Percentiles rank a stretch among this genome's conserved stretches.
phyloP scores from a whole-genome alignment of 2,797 vertebrate species.

The Halcyon leucocephala region DNA sequence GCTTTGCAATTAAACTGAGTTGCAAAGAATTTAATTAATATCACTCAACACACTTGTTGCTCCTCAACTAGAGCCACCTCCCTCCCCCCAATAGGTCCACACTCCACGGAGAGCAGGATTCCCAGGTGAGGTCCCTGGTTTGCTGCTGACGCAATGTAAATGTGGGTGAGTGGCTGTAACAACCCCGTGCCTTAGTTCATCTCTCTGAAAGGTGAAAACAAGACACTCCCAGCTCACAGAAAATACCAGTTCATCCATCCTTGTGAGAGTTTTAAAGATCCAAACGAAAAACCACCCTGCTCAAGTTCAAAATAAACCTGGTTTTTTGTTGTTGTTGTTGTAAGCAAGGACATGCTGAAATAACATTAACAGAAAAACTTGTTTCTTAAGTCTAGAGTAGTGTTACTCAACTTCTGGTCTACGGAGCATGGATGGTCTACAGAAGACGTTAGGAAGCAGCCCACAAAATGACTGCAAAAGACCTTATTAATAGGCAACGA shows the following conservation, averaged over 20 bases:
- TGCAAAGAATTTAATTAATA: neutral
- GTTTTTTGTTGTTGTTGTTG: neutral
- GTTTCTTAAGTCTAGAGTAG: constrained; percentile 22
- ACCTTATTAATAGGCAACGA: neutral
- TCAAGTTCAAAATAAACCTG: neutral
- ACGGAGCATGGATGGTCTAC: neutral
- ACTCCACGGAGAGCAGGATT: neutral
- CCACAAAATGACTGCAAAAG: constrained; percentile 6
- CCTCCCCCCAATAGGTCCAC: accelerated
- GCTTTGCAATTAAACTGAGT: neutral
- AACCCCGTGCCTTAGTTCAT: neutral
- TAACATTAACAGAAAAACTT: constrained; percentile 1
- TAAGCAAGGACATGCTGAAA: neutral
- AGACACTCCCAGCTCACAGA: neutral
- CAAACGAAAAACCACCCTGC: neutral
- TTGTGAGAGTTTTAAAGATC: neutral
- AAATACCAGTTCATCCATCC: neutral
- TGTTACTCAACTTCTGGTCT: constrained; percentile 51
- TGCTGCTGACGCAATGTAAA: neutral
- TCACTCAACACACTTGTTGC: neutral
- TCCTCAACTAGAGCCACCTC: neutral
- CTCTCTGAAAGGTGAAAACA: neutral
- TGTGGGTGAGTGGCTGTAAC: neutral
- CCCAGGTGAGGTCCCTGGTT: neutral
- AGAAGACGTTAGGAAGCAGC: neutral